These are phyloP conservation scores for Chionodraco myersi DNA, from an alignment of 2,113 vertebrate genomes.

Conservation along the genomic window DNA sequence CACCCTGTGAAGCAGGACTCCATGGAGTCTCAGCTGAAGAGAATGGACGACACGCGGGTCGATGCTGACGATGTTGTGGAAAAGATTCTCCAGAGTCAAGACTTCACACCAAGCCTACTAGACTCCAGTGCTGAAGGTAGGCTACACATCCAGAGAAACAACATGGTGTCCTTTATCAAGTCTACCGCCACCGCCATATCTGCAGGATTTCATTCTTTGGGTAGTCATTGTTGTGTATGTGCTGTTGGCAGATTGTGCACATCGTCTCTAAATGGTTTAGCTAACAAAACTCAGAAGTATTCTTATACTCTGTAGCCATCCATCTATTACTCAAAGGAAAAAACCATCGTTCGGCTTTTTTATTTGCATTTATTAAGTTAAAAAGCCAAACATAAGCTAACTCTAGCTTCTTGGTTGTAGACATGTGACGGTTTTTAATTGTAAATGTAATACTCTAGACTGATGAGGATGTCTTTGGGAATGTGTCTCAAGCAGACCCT, in stretches of 20 bases:
- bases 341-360: too few species aligned
- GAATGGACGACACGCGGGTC: constrained; percentile 95
- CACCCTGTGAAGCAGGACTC: constrained; percentile 95
- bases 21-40: constrained; percentile 95
- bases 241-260: neutral
- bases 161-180: neutral
- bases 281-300: neutral
- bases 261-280: neutral
- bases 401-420: too few species aligned
- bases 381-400: neutral
- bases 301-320: neutral
- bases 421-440: neutral
- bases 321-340: neutral
- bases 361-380: neutral
- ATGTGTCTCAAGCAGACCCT: neutral
- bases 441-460: neutral
- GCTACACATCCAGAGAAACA: neutral
- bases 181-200: neutral
- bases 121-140: constrained; percentile 96
- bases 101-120: constrained; percentile 89
- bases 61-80: constrained; percentile 96
- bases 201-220: neutral
- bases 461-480: neutral
- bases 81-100: constrained; percentile 97
- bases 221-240: neutral